phyloP scores from a whole-genome alignment of 2,888 invertebrate species.

The Parapristionchus giblindavisi region DNA sequence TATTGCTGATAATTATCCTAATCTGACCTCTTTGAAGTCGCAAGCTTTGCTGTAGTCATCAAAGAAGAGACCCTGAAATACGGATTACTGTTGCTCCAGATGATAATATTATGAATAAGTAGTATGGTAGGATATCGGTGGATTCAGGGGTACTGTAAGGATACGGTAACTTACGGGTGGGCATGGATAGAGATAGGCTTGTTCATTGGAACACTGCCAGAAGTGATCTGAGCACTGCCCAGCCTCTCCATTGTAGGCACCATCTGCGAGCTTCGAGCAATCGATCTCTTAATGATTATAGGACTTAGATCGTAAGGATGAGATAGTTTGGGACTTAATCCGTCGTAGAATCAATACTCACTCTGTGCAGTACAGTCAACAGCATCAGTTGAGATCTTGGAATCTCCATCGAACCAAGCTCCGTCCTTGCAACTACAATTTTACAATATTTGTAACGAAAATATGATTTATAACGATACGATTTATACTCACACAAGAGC shows the following conservation, averaged over 20 bases:
- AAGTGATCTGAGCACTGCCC: constrained; percentile 26
- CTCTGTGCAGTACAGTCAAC: constrained; percentile 36
- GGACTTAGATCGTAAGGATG: no score
- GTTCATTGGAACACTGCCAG: constrained; percentile 32
- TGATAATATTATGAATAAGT: no score
- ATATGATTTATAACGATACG: neutral
- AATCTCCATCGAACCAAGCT: constrained; percentile 33
- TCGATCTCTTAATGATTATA: constrained; percentile 32
- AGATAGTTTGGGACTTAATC: neutral
- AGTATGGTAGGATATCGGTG: no score
- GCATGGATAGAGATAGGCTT: constrained; percentile 27
- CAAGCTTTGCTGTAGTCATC: constrained; percentile 35
- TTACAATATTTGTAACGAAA: neutral
- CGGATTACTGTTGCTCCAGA: neutral
- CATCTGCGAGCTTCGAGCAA: constrained; percentile 35
- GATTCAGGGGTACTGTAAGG: no score
- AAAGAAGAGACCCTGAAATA: constrained; percentile 33
- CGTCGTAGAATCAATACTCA: neutral
- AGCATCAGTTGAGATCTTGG: constrained; percentile 28
- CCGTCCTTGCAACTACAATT: constrained; percentile 31
- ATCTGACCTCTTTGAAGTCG: constrained; percentile 35
- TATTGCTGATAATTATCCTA: neutral
- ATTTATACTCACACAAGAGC: neutral
- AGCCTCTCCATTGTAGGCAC: constrained; percentile 31
- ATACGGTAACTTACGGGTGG: no score